These are phyloP conservation scores for Tokudaia tokunoshimensis DNA, from an alignment of 2,797 vertebrate genomes.

Conservation along the genomic window DNA sequence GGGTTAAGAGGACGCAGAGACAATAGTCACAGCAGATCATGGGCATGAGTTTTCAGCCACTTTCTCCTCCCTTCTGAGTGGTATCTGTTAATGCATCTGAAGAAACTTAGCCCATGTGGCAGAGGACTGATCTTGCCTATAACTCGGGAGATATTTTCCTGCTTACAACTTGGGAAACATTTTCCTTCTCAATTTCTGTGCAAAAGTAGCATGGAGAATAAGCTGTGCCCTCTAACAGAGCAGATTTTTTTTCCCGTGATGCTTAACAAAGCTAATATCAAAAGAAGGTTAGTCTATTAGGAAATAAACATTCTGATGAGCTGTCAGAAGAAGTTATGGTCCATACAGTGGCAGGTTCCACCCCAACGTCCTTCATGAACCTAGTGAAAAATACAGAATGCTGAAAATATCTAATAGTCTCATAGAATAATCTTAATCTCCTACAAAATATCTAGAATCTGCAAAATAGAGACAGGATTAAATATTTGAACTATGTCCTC, in stretches of 20 bases:
- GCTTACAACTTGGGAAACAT: neutral
- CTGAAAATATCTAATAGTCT: conserved; percentile 6
- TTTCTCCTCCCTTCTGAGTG: neutral
- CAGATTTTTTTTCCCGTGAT: neutral
- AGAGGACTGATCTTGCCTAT: neutral
- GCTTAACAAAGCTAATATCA: neutral
- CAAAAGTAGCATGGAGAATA: neutral
- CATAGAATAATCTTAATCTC: conserved; percentile 18
- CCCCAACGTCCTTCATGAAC: neutral
- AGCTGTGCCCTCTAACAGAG: neutral
- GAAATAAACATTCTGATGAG: neutral
- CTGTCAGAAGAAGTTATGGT: neutral
- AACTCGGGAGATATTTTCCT: neutral
- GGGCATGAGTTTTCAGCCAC: neutral
- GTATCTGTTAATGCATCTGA: neutral
- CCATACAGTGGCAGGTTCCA: neutral
- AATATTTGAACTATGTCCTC: neutral
- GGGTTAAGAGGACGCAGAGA: neutral
- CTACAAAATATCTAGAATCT: conserved; percentile 28
- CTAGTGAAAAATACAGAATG: neutral
- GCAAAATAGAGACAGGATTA: conserved; percentile 10
- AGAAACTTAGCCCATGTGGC: neutral
- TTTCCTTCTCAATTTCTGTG: neutral
- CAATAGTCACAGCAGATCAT: neutral
- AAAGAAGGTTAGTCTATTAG: neutral